A percentile compares a stretch with the other conserved stretches of the same genome.
Conservation (phyloP, 2,888 invertebrate genomes). For the Eupeodes latifasciatus region DNA sequence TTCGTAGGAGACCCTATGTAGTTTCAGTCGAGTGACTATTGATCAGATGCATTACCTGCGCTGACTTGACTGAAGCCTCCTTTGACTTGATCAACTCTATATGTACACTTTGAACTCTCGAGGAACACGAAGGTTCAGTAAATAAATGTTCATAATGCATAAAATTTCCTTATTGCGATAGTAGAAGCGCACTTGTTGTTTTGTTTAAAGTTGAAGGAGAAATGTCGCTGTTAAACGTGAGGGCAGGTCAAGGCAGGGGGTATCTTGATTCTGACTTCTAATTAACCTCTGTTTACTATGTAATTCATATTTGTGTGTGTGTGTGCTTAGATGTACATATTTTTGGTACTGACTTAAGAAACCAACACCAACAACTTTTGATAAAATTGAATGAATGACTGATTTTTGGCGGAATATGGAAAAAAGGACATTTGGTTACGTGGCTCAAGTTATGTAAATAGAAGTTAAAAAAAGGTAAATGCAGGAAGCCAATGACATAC, state of each 20-base stretch:
- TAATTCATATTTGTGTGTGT: neutral
- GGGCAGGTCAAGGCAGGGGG: conserved; percentile 24
- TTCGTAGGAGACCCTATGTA: conserved; percentile 47
- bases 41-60: conserved; percentile 18
- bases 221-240: conserved; percentile 57
- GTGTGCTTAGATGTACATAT: conserved; percentile 1
- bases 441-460: too few species aligned
- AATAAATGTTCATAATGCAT: conserved; percentile 53
- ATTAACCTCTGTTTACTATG: conserved; percentile 48
- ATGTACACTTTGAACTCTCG: conserved; percentile 70
- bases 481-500: neutral
- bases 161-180: conserved; percentile 45
- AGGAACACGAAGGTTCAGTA: conserved; percentile 11
- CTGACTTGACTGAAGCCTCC: neutral
- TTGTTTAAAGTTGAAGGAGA: neutral
- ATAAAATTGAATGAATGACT: conserved; percentile 31
- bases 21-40: conserved; percentile 72
- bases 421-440: conserved; percentile 55
- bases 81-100: neutral
- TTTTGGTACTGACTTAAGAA: too few species aligned
- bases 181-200: conserved; percentile 69
- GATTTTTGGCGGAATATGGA: conserved; percentile 67
- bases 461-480: neutral
- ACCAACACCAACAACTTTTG: neutral
- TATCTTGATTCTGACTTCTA: conserved; percentile 22